A percentile compares a stretch with the other conserved stretches of the same genome.
phyloP scores from a whole-genome alignment of 23 tunicate genomes.

The Diplosoma virens region DNA sequence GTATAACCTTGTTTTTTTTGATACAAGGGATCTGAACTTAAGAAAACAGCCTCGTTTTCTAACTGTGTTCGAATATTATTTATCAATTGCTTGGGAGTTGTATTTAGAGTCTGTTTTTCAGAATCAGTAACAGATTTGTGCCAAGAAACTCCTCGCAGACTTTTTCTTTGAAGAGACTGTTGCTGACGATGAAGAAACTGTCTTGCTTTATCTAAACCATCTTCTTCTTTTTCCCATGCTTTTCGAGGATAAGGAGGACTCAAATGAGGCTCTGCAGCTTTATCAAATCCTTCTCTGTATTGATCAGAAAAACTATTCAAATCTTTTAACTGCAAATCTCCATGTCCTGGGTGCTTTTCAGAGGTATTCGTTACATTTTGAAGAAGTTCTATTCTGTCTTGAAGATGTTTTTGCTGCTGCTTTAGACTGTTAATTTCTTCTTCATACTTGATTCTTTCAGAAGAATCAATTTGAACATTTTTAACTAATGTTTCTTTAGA shows the following conservation, averaged over 20 bases:
- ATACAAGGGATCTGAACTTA: neutral
- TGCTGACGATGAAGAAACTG: conserved; percentile 74
- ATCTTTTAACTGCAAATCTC: conserved; percentile 10
- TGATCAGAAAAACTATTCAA: neutral
- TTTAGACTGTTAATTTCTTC: conserved; percentile 39
- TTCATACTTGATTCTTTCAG: neutral
- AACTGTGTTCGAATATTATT: conserved; percentile 31
- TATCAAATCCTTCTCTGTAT: neutral
- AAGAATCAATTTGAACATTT: neutral
- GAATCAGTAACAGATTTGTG: conserved; percentile 34
- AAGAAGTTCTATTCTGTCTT: neutral
- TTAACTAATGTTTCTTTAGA: neutral
- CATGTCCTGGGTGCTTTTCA: neutral
- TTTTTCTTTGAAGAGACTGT: conserved; percentile 40
- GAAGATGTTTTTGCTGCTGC: conserved; percentile 32
- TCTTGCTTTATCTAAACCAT: conserved; percentile 55
- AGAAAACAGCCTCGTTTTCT: conserved; percentile 39
- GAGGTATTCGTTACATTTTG: neutral
- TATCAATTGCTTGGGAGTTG: conserved; percentile 33
- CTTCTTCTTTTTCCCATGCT: conserved; percentile 61
- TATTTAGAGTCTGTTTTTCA: conserved; percentile 20
- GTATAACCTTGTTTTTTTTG: neutral
- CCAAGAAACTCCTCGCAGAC: conserved; percentile 48
- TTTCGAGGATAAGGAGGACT: conserved; percentile 34
- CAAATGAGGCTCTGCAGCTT: conserved; percentile 1